These are phyloP conservation scores for Centrocercus urophasianus DNA, from an alignment of 2,113 vertebrate species.

Conservation along the genomic window DNA sequence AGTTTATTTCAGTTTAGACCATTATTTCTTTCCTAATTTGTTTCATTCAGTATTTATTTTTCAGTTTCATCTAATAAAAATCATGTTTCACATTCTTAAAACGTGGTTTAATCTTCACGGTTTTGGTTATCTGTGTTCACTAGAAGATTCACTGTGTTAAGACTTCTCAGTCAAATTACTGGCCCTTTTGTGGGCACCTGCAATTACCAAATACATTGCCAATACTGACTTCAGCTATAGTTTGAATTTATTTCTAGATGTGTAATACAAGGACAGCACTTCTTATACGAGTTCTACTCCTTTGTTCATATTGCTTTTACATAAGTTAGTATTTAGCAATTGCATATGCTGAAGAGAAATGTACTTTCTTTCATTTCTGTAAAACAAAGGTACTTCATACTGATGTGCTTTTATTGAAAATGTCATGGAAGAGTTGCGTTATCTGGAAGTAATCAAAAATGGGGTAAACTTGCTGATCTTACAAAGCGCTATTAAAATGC, in stretches of 20 bases:
- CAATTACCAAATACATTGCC: not conserved
- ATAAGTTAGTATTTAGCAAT: not conserved
- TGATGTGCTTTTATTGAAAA: not conserved
- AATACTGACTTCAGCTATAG: not conserved
- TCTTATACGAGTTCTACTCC: not conserved
- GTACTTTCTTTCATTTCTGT: not conserved
- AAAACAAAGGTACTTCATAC: not conserved
- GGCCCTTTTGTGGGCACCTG: not conserved
- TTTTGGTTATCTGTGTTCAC: not conserved
- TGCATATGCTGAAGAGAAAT: not conserved
- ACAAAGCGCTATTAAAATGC: not conserved
- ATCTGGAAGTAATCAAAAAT: not conserved
- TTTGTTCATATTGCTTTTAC: not conserved
- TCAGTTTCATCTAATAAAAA: not conserved
- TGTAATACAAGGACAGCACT: not conserved
- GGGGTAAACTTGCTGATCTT: not conserved
- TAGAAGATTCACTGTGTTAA: not conserved
- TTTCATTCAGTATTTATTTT: not conserved
- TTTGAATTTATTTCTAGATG: not conserved
- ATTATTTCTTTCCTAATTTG: not conserved
- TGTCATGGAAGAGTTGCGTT: not conserved
- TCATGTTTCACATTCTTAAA: not conserved
- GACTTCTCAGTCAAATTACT: not conserved
- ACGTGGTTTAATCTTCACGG: fast-evolving
- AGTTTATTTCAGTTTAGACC: not conserved